Evolutionary conservation across 2,888 invertebrate species (phyloP).

Genomic region (Epistrophe eligans): DNA sequence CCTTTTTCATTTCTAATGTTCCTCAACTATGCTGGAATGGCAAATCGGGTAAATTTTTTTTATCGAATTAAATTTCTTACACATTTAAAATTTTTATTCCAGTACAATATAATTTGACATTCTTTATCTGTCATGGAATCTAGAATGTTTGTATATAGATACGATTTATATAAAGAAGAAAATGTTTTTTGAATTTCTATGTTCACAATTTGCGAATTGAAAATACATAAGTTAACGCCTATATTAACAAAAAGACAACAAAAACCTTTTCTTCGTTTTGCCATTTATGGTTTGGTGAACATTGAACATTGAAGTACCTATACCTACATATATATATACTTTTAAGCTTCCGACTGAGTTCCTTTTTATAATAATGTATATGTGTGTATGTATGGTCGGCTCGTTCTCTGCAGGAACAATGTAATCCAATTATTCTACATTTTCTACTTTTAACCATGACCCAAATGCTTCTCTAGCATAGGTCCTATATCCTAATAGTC

Average conservation of each 20-base stretch:
- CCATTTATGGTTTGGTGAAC: constrained; percentile 36
- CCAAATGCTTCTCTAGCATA: constrained; percentile 31
- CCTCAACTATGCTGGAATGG: too few species aligned
- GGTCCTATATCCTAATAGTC: not conserved
- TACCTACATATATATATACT: not conserved
- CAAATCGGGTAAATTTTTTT: too few species aligned
- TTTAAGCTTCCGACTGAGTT: constrained; percentile 37
- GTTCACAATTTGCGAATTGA: not conserved
- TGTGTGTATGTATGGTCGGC: not conserved
- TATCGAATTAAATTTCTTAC: too few species aligned
- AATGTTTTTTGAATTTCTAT: not conserved
- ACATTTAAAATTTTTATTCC: too few species aligned
- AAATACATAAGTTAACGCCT: not conserved
- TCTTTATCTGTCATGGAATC: too few species aligned
- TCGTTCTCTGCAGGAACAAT: constrained; percentile 52
- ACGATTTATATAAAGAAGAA: not conserved
- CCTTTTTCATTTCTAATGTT: too few species aligned
- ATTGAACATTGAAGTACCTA: not conserved
- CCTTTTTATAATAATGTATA: constrained; percentile 13
- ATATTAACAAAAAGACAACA: not conserved
- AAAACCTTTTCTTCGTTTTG: constrained; percentile 18
- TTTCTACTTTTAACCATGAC: constrained; percentile 65
- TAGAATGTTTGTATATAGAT: too few species aligned
- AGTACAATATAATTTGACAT: too few species aligned
- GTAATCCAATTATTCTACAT: constrained; percentile 67